Percentiles rank a stretch among this genome's conserved stretches.
Evolutionary conservation across 1,140 invertebrate genomes (phyloP).

Genomic region (Leptonema lineaticorne): DNA sequence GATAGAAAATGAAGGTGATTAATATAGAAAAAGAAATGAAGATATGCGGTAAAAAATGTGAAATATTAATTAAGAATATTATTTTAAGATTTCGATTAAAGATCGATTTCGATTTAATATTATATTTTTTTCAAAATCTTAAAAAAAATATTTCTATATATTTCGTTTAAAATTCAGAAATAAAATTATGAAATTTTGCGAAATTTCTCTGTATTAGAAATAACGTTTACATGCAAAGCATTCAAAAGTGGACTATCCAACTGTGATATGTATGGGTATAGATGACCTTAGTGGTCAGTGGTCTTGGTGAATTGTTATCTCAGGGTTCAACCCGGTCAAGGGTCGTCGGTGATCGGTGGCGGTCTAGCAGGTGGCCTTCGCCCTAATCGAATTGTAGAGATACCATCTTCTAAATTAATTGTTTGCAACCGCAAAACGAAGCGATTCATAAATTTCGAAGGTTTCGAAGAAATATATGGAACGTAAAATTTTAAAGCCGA

Average conservation of each 20-base stretch:
- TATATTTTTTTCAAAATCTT: too few relatives aligned
- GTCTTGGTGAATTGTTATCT: slow-evolving; percentile 41
- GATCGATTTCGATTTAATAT: too few relatives aligned
- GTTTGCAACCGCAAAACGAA: not conserved
- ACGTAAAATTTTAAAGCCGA: too few relatives aligned
- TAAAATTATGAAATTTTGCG: too few relatives aligned
- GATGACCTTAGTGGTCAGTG: slow-evolving; percentile 33
- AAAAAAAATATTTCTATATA: slow-evolving; percentile 29
- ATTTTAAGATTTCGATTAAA: too few relatives aligned
- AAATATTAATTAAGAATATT: too few relatives aligned
- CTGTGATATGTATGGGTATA: slow-evolving; percentile 30
- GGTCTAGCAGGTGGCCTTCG: slow-evolving; percentile 25
- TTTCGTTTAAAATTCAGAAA: too few relatives aligned
- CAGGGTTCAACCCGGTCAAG: slow-evolving; percentile 18
- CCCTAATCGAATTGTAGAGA: slow-evolving; percentile 11
- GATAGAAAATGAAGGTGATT: too few relatives aligned
- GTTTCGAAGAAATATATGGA: too few relatives aligned
- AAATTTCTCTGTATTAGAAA: too few relatives aligned
- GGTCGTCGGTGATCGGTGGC: slow-evolving; percentile 13
- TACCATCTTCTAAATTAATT: not conserved
- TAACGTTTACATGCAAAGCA: not conserved
- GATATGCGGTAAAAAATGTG: too few relatives aligned
- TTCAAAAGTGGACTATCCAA: not conserved
- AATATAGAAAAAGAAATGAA: too few relatives aligned
- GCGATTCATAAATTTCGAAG: not conserved